A percentile compares a stretch with the other conserved stretches of the same genome.
These are phyloP conservation scores for Larimichthys polyactis DNA, from an alignment of 2,113 vertebrate genomes.

Conservation along the genomic window DNA sequence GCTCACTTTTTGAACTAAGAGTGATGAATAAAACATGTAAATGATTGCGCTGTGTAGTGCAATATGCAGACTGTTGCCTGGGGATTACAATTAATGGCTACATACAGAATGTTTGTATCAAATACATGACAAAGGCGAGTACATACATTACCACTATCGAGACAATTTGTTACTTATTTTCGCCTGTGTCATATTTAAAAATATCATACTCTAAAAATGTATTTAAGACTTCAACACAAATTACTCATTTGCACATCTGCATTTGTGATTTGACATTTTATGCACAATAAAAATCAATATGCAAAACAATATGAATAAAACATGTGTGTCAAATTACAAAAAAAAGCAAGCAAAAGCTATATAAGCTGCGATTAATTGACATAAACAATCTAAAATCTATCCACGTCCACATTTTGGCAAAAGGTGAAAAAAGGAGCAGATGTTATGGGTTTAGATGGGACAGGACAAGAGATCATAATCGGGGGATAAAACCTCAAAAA, in stretches of 20 bases:
- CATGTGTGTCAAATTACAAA: neutral
- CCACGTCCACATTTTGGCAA: neutral
- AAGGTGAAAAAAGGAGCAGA: neutral
- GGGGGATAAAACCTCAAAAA: constrained; percentile 4
- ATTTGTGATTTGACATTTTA: neutral
- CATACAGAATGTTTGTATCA: neutral
- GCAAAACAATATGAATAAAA: neutral
- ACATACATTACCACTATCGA: neutral
- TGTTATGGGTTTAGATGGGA: constrained; percentile 22
- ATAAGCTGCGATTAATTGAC: neutral
- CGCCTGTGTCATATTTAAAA: neutral
- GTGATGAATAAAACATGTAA: neutral
- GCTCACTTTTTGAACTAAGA: neutral
- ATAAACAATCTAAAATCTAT: neutral
- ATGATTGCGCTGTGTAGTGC: neutral
- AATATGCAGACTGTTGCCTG: neutral
- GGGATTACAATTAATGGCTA: neutral
- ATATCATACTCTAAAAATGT: neutral
- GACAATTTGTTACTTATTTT: neutral
- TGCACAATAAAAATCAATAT: neutral
- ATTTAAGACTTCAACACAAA: neutral
- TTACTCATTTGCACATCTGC: neutral
- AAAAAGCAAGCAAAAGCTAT: neutral
- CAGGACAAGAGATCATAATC: neutral
- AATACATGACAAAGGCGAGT: neutral